These are phyloP conservation scores for Anguilla anguilla DNA, from an alignment of 2,797 vertebrate species.

Conservation along the genomic window DNA sequence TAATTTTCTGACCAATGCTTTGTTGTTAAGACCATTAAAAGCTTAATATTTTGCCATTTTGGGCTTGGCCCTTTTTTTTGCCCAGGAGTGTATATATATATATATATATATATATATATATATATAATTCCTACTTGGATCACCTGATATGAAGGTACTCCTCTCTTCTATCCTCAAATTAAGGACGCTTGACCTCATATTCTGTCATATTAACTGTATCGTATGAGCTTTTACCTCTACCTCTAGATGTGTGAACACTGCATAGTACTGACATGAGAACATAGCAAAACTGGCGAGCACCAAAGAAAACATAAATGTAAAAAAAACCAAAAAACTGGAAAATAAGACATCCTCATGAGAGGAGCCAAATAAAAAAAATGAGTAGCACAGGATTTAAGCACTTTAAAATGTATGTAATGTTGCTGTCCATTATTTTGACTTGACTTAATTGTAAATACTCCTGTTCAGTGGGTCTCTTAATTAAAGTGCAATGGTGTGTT, in stretches of 20 bases:
- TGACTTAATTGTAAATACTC: background rate
- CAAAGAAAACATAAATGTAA: background rate
- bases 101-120: too few species aligned
- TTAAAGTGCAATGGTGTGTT: background rate
- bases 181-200: too few species aligned
- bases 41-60: too few species aligned
- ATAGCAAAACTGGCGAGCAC: background rate
- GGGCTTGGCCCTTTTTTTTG: too few species aligned
- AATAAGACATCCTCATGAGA: background rate
- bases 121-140: too few species aligned
- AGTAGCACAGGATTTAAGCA: background rate
- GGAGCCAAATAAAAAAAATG: background rate
- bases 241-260: background rate
- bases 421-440: background rate
- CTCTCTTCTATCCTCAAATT: too few species aligned
- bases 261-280: background rate
- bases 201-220: too few species aligned
- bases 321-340: background rate
- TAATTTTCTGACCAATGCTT: too few species aligned
- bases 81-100: too few species aligned
- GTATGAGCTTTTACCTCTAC: too few species aligned
- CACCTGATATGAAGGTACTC: too few species aligned
- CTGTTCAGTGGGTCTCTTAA: background rate
- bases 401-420: background rate
- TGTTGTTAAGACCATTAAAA: too few species aligned